Evolutionary conservation across 2,113 vertebrate species (phyloP), one percentile per base, ranked within the genome.

Genomic region (Setophaga petechia): DNA sequence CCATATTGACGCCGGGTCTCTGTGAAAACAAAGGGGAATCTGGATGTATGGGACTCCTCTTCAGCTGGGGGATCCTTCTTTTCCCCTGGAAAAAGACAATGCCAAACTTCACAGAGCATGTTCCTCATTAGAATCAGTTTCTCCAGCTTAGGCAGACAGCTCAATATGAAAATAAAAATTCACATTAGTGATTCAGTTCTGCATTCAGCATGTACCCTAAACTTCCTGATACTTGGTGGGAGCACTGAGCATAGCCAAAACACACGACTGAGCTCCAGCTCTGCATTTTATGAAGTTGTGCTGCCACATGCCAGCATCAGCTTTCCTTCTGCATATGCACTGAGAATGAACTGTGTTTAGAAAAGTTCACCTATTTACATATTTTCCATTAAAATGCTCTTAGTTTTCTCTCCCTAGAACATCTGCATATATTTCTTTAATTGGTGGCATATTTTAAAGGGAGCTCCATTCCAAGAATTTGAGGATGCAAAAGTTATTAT

Each of bases 341-440:
- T n/a, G 67, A 78, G 47, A 80, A 66, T 71, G 82, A 95, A 67
- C 90, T 33, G 49, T 5, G 0, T 85, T 85, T 84, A 87, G 76
- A 66, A 74, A 91, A 96, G 88, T 87, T 93, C 87, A 85, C 22
- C 67, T 84, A 89, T 93, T 94, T 87, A 93, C 77, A 73, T 92
- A 83, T 95, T 96, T 86, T 41, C 84, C 84, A 96, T 88, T 91
- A 83, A 92, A 95, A 95, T 62, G 24, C n/a, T 47, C 62, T 72
- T 93, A 37, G 47, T 90, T 94, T 87, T 74, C 65, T 75, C 82
- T 95, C 35, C 58, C 46, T 77, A 30, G 75, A 65, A 71, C 43
- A 52, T 69, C 82, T 66, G 80, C 84, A 86, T 90, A 46, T 73
- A 73, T 86, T 88, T 66, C 52, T 92, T 94, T 95, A 96, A 96